Base-by-base conservation (phyloP, 2,797 vertebrate genomes). In the Anomalospiza imberbis region DNA sequence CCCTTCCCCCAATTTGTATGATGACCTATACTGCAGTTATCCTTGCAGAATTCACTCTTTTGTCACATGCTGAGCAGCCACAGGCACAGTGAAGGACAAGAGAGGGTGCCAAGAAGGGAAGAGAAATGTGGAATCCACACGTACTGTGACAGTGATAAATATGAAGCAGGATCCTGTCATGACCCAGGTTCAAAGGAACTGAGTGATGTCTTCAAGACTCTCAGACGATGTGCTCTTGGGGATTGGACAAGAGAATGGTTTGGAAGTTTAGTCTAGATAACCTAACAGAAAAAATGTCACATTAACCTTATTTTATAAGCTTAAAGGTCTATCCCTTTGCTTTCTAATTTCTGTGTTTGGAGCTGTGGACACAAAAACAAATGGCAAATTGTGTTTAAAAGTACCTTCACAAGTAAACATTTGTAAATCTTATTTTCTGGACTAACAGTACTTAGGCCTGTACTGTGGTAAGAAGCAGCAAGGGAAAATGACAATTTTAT, bases 111-210 rank as follows among this genome's bases (percentile, higher is more conserved):
- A n/a, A 0, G 1, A 65, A 58, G 28, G 42, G 84, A 47, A 34
- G 38, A 77, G 72, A 48, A 80, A 84, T 4, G 3, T 28, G 29
- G 51, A 57, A 65, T 65, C 44, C 57, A 29, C 13, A 17, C 1
- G 0, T 7, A 22, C 3, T 36, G 24, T 20, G 51, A n/a, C 0
- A 0, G 6, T 34, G 24, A 63, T 26, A 63, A 48, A 80, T 16
- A 13, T 5, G 6, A 83, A 55, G 10, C 24, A 47, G 76, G 44
- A 60, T 70, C 25, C 53, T 79, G 53, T 28, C 51, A 8, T 4
- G 18, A 54, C 5, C 19, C 40, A 57, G 36, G 28, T 78, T 73
- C 44, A 70, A 70, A 84, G 20, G n/a, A 83, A 25, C 8, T 42
- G 16, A 28, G 3, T 38, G 44, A 36, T 38, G 3, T 48, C 42